Evolutionary conservation across 2,113 vertebrate species (phyloP).

Genomic region (Lepus europaeus): DNA sequence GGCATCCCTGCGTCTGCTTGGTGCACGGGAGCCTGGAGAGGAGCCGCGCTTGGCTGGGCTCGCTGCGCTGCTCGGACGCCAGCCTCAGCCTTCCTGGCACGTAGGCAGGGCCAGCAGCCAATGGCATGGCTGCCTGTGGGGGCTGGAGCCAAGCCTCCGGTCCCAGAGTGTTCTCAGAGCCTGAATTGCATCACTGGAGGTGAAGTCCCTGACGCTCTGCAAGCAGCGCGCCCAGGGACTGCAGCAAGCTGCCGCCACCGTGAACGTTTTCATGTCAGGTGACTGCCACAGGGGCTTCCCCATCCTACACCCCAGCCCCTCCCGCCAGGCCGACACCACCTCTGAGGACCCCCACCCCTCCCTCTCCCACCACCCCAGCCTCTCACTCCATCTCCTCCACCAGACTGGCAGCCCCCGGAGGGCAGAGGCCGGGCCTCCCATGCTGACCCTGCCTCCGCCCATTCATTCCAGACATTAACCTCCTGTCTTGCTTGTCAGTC

Average conservation of each 20-base stretch:
- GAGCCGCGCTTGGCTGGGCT: rapidly evolving
- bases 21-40: rapidly evolving
- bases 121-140: too few species aligned
- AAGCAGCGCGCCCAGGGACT: rapidly evolving
- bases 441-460: too few species aligned
- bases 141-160: rapidly evolving
- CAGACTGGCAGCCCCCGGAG: background rate
- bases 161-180: background rate
- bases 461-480: too few species aligned
- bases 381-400: rapidly evolving
- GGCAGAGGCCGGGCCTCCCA: too few species aligned
- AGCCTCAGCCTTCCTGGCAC: rapidly evolving
- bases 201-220: rapidly evolving
- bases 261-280: rapidly evolving
- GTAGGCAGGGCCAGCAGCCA: rapidly evolving
- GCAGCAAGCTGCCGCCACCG: rapidly evolving
- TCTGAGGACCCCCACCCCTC: background rate
- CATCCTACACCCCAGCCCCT: background rate
- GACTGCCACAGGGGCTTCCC: rapidly evolving
- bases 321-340: rapidly evolving
- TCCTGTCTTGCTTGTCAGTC: background rate
- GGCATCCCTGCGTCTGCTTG: rapidly evolving
- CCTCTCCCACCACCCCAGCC: rapidly evolving
- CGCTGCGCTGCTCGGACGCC: background rate
- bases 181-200: background rate